Percentiles rank a stretch among this genome's conserved stretches.
phyloP scores from a whole-genome alignment of 2,113 vertebrate species.

The Baryphthengus martii region DNA sequence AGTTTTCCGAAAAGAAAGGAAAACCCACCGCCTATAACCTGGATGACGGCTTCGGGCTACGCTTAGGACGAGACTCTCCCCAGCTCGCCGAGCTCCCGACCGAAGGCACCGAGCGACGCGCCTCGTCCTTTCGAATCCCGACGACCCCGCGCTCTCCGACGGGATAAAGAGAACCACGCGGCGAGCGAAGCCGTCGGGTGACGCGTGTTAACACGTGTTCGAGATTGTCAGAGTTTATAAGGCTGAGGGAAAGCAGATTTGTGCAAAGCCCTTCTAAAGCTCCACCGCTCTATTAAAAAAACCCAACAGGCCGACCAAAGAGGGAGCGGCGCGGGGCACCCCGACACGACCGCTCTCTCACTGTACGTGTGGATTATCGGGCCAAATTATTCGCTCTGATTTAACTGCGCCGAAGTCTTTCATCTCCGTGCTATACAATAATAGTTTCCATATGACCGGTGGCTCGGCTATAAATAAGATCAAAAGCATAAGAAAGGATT shows the following conservation, averaged over 20 bases:
- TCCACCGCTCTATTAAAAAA: neutral
- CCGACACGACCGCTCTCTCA: conserved; percentile 44
- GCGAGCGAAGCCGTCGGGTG: neutral
- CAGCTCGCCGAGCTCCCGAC: accelerated
- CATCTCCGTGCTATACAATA: conserved; percentile 74
- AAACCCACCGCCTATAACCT: neutral
- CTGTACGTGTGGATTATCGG: conserved; percentile 47
- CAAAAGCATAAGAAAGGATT: conserved; percentile 78
- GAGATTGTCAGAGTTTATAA: conserved; percentile 1
- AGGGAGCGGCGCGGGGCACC: conserved; percentile 23
- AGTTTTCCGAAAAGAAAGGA: neutral
- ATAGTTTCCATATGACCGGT: conserved; percentile 78
- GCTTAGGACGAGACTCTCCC: neutral
- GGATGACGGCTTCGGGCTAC: neutral
- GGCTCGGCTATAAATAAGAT: conserved; percentile 82
- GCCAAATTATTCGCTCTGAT: conserved; percentile 69
- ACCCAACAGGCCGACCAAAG: too few species aligned
- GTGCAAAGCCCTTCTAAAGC: conserved; percentile 36
- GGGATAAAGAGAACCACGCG: neutral
- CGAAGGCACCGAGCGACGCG: neutral
- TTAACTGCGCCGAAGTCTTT: conserved; percentile 73
- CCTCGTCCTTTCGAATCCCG: neutral
- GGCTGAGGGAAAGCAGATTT: conserved; percentile 60
- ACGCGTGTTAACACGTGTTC: conserved; percentile 34
- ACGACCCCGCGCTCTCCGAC: neutral